A percentile compares a stretch with the other conserved stretches of the same genome.
phyloP scores from a whole-genome alignment of 2,797 vertebrate species.

The Pantherophis vulpinus region DNA sequence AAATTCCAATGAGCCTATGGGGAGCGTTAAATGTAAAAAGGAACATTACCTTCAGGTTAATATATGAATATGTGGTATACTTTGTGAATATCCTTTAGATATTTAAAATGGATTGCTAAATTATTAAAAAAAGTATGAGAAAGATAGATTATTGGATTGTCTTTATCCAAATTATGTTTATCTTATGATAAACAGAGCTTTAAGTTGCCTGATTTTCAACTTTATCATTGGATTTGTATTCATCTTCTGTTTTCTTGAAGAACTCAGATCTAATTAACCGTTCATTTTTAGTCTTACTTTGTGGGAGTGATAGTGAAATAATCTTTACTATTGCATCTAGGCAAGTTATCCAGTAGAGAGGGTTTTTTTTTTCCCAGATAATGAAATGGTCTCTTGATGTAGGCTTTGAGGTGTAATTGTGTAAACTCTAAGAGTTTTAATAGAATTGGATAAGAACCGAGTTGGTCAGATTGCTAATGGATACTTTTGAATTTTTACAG shows the following conservation, averaged over 20 bases:
- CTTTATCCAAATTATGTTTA: background rate
- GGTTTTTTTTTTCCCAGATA: background rate
- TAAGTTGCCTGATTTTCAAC: background rate
- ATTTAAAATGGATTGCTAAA: background rate
- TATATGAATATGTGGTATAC: background rate
- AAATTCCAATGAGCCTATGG: background rate
- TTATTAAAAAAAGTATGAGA: background rate
- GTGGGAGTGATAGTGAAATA: background rate
- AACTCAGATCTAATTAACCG: background rate
- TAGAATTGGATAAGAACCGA: background rate
- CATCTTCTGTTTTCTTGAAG: background rate
- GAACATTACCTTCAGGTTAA: background rate
- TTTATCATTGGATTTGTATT: background rate
- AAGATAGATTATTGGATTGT: background rate
- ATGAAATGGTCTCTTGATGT: background rate
- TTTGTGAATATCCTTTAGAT: background rate
- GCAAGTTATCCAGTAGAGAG: background rate
- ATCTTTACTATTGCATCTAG: background rate
- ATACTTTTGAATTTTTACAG: constrained; percentile 10
- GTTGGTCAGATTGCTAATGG: background rate
- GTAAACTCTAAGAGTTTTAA: background rate
- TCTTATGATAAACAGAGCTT: background rate
- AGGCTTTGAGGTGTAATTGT: background rate
- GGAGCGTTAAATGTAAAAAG: background rate
- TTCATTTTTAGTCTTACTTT: background rate